Evolutionary conservation across 2,113 vertebrate genomes (phyloP).

Genomic region (Rhadina sibilatrix): DNA sequence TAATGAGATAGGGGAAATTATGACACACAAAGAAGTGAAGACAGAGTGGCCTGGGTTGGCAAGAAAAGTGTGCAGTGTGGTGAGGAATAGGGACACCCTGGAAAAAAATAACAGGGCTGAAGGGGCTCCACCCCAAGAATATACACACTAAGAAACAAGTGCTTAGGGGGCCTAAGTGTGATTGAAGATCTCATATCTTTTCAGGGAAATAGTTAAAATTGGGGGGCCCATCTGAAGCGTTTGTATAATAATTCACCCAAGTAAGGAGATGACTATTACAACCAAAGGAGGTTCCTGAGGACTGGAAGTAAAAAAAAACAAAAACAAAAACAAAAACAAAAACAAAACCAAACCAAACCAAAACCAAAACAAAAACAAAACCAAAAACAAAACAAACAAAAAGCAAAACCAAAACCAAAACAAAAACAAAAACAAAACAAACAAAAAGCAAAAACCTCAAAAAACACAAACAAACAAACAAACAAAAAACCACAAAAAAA

Average conservation of each 20-base stretch:
- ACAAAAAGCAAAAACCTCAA: too few relatives aligned
- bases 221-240: background rate
- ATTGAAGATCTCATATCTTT: background rate
- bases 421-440: too few relatives aligned
- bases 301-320: background rate
- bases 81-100: background rate
- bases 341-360: background rate
- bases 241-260: background rate
- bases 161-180: background rate
- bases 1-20: background rate
- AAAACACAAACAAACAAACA: background rate
- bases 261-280: background rate
- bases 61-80: background rate
- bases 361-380: too few relatives aligned
- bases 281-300: background rate
- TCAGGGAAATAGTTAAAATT: background rate
- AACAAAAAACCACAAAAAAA: too few relatives aligned
- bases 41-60: background rate
- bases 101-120: background rate
- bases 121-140: accelerated
- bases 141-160: background rate
- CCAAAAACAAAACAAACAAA: too few relatives aligned
- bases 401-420: too few relatives aligned
- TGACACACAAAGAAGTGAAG: background rate
- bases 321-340: background rate